These are phyloP conservation scores for Lethocerus indicus DNA, from an alignment of 1,140 invertebrate genomes.

Conservation along the genomic window DNA sequence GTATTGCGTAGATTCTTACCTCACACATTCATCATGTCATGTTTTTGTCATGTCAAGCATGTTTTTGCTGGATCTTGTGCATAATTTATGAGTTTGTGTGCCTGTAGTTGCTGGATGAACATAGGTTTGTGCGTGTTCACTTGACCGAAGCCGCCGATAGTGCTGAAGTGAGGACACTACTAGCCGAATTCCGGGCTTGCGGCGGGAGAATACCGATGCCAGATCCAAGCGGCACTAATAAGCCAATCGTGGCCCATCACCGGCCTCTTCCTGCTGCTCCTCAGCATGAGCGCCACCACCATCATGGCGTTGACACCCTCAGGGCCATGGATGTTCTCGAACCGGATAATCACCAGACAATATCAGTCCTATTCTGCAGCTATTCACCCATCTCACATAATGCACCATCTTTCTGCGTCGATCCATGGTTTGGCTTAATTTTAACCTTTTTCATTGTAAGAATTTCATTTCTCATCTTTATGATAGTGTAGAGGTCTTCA, in stretches of 20 bases:
- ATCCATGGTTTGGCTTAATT: constrained; percentile 49
- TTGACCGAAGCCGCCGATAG: constrained; percentile 42
- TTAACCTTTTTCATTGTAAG: constrained; percentile 7
- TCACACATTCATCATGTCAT: too few relatives aligned
- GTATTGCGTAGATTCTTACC: too few relatives aligned
- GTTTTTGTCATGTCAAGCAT: too few relatives aligned
- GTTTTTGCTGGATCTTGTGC: too few relatives aligned
- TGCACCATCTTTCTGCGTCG: constrained; percentile 72
- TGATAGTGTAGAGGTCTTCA: too few relatives aligned
- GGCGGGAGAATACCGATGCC: constrained; percentile 45
- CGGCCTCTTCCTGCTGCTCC: not conserved
- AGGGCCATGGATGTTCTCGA: constrained; percentile 59
- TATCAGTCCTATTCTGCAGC: constrained; percentile 84
- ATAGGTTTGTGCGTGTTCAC: constrained; percentile 54
- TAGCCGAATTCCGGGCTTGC: constrained; percentile 73
- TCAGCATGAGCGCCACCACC: not conserved
- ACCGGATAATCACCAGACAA: constrained; percentile 68
- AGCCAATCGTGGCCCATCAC: not conserved
- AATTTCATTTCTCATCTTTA: too few relatives aligned
- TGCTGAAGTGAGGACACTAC: constrained; percentile 42
- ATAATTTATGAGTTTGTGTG: too few relatives aligned
- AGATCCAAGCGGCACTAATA: not conserved
- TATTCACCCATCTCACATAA: constrained; percentile 66
- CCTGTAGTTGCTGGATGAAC: constrained; percentile 23
- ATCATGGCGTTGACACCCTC: too few relatives aligned